Evolutionary conservation across 2,888 invertebrate genomes (phyloP).

Genomic region (Plusia festucae): DNA sequence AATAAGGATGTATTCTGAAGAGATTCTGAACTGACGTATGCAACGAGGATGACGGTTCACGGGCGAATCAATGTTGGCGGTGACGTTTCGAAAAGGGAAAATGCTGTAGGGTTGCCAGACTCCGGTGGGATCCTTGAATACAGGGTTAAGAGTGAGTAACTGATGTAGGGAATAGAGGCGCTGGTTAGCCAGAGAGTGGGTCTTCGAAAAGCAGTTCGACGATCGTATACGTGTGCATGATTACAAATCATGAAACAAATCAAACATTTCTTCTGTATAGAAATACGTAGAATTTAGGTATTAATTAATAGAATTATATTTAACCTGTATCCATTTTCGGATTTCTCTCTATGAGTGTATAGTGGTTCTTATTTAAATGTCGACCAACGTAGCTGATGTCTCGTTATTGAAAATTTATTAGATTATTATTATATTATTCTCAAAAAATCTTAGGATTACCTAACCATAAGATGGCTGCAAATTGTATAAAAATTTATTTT

Average conservation of each 20-base stretch:
- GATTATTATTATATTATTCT: conserved; percentile 87
- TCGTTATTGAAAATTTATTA: conserved; percentile 89
- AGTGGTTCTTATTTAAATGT: conserved; percentile 89
- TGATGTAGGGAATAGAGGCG: conserved; percentile 70
- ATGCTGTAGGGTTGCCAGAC: conserved; percentile 65
- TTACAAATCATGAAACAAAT: conserved; percentile 85
- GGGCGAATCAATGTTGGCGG: conserved; percentile 62
- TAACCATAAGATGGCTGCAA: conserved; percentile 89
- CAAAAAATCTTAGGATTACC: conserved; percentile 83
- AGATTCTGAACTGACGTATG: conserved; percentile 60
- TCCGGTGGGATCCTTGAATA: conserved; percentile 72
- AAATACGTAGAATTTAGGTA: conserved; percentile 84
- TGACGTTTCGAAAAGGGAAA: conserved; percentile 68
- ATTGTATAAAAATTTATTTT: conserved; percentile 86
- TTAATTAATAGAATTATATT: conserved; percentile 88
- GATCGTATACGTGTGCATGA: conserved; percentile 88
- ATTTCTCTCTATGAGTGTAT: conserved; percentile 89
- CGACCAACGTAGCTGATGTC: conserved; percentile 89
- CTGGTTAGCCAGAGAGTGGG: conserved; percentile 76
- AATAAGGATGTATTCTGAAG: conserved; percentile 65
- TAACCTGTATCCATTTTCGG: conserved; percentile 88
- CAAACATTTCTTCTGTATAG: conserved; percentile 87
- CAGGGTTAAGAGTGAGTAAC: conserved; percentile 80
- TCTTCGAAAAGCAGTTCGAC: conserved; percentile 86
- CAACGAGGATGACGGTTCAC: conserved; percentile 57